Conservation (phyloP, 2,113 vertebrate genomes). For the Microtus pennsylvanicus region DNA sequence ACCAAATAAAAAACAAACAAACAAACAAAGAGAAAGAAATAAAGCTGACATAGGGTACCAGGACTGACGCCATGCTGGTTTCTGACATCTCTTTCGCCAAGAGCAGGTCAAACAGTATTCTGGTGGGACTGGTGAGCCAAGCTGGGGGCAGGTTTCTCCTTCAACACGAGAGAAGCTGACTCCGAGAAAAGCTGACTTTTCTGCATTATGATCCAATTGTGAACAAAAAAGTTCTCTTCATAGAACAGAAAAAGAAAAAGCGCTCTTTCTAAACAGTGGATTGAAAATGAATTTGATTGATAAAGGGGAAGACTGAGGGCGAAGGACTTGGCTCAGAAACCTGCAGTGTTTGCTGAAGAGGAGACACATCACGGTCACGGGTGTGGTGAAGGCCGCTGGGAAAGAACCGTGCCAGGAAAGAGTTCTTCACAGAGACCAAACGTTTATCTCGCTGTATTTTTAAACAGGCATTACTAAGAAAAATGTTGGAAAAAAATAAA, state of each 20-base stretch:
- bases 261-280: slow-evolving; percentile 90
- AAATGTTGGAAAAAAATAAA: slow-evolving; percentile 84
- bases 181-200: no score
- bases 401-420: slow-evolving; percentile 85
- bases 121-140: no score
- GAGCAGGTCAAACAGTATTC: no score
- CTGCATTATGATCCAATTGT: slow-evolving; percentile 77
- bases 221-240: slow-evolving; percentile 95
- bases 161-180: no score
- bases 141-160: no score
- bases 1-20: not conserved
- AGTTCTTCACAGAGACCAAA: slow-evolving; percentile 83
- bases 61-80: no score
- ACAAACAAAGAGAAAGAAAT: not conserved
- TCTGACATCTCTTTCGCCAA: no score
- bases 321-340: slow-evolving; percentile 81
- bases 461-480: slow-evolving; percentile 87
- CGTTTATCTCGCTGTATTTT: slow-evolving; percentile 88
- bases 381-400: slow-evolving; percentile 85
- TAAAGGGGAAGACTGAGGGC: slow-evolving; percentile 74
- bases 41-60: no score
- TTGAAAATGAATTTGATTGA: slow-evolving; percentile 78
- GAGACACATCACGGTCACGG: slow-evolving; percentile 83
- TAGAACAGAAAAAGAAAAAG: slow-evolving; percentile 95
- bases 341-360: slow-evolving; percentile 80